Evolutionary conservation across 2,113 vertebrate species (phyloP).

Genomic region (Entosphenus tridentatus): DNA sequence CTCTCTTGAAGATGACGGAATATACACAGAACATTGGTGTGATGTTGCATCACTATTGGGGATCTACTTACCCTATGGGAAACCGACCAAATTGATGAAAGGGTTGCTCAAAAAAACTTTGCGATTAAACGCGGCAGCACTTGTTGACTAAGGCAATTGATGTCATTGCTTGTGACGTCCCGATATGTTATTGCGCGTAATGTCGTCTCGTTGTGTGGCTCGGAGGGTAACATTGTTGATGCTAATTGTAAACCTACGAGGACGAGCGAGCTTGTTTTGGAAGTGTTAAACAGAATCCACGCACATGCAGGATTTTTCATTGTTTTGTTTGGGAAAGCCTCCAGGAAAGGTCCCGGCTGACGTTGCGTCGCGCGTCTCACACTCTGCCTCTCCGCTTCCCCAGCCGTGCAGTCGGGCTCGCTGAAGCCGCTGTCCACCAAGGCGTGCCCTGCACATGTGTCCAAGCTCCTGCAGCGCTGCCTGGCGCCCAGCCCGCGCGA

Average conservation of each 20-base stretch:
- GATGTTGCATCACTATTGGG: too few relatives aligned
- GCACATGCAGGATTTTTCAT: neutral
- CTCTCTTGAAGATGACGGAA: too few relatives aligned
- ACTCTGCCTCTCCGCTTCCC: neutral
- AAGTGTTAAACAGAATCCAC: neutral
- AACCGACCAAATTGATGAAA: too few relatives aligned
- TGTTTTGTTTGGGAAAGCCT: neutral
- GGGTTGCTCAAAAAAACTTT: too few relatives aligned
- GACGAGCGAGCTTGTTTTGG: neutral
- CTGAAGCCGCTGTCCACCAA: slow-evolving; percentile 43
- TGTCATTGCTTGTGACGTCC: too few relatives aligned
- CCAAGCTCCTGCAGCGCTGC: slow-evolving; percentile 73
- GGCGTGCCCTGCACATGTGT: slow-evolving; percentile 53
- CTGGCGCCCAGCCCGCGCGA: slow-evolving; percentile 73
- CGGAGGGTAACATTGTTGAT: neutral
- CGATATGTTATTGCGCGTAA: too few relatives aligned
- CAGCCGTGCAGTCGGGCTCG: slow-evolving; percentile 55
- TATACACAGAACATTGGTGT: too few relatives aligned
- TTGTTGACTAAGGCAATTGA: too few relatives aligned
- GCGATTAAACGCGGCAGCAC: too few relatives aligned
- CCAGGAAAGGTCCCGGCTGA: neutral
- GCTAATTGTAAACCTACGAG: neutral
- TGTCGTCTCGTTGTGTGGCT: neutral
- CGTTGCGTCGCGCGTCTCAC: neutral
- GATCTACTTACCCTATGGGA: too few relatives aligned